Percentiles rank a stretch among this genome's conserved stretches.
Evolutionary conservation across 2,113 vertebrate genomes (phyloP).

Genomic region (Petromus typicus): DNA sequence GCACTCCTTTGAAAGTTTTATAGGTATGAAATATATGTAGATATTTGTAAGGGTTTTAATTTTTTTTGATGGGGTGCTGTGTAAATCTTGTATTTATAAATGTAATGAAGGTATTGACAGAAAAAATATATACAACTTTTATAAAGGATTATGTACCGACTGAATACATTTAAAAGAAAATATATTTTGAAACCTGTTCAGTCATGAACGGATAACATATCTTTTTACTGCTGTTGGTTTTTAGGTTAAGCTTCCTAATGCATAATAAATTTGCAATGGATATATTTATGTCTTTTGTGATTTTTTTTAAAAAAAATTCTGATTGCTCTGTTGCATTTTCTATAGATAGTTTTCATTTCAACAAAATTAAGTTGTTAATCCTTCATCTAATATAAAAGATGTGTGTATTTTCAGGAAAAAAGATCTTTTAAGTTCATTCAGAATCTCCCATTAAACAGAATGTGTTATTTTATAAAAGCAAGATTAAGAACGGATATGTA

Average conservation of each 20-base stretch:
- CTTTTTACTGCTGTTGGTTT: constrained; percentile 88
- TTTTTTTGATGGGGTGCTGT: constrained; percentile 84
- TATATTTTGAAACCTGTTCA: constrained; percentile 89
- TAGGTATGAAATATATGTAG: constrained; percentile 87
- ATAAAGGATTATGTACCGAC: constrained; percentile 88
- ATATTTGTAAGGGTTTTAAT: constrained; percentile 86
- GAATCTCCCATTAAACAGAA: neutral
- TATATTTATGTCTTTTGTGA: constrained; percentile 72
- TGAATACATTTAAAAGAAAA: constrained; percentile 85
- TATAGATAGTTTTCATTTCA: constrained; percentile 7
- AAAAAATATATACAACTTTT: constrained; percentile 87
- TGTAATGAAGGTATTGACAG: constrained; percentile 85
- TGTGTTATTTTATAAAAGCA: neutral
- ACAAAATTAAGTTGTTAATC: constrained; percentile 34
- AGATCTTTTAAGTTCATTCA: constrained; percentile 36
- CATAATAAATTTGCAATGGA: constrained; percentile 87
- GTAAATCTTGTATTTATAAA: constrained; percentile 91
- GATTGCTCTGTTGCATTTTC: constrained; percentile 56
- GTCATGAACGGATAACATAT: constrained; percentile 82
- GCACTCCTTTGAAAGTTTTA: constrained; percentile 88
- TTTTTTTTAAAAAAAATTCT: constrained; percentile 21
- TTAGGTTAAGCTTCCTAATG: constrained; percentile 88
- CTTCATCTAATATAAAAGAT: constrained; percentile 16
- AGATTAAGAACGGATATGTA: neutral
- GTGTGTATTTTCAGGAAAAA: neutral